Conservation (phyloP, 2,113 vertebrate species). For the Lichenostomus cassidix region DNA sequence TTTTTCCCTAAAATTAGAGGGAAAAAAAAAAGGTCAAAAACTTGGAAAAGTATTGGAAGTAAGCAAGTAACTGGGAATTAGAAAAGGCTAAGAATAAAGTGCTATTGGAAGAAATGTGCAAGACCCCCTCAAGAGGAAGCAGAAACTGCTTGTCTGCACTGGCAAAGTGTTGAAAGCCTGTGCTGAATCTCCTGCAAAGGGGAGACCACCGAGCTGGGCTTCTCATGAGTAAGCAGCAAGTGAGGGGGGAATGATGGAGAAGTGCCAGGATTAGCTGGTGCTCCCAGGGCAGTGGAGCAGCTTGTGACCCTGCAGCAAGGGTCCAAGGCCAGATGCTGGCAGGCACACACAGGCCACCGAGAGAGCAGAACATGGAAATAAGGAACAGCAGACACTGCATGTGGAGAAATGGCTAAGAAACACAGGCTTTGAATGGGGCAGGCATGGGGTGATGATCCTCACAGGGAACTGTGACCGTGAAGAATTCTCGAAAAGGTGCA, state of each 20-base stretch:
- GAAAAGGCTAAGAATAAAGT: not conserved
- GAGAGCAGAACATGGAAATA: not conserved
- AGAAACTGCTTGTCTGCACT: not conserved
- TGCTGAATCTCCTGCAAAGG: not conserved
- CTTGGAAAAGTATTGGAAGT: not conserved
- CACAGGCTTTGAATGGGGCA: not conserved
- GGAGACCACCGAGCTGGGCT: not conserved
- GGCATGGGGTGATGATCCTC: not conserved
- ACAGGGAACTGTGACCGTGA: accelerated
- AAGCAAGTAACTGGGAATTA: not conserved
- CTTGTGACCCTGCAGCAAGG: not conserved
- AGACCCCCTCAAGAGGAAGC: not conserved
- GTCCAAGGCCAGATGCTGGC: accelerated
- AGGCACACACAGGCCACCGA: accelerated
- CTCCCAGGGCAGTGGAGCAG: not conserved
- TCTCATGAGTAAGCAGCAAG: not conserved
- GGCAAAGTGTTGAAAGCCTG: not conserved
- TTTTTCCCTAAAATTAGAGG: not conserved
- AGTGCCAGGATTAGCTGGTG: accelerated
- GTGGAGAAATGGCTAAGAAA: not conserved
- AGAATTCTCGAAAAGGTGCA: not conserved
- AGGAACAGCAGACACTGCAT: not conserved
- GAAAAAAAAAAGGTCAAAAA: not conserved
- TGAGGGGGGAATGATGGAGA: not conserved
- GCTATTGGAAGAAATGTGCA: not conserved